These are phyloP conservation scores for Vireo griseus DNA, from an alignment of 2,797 vertebrate species.

Conservation along the genomic window DNA sequence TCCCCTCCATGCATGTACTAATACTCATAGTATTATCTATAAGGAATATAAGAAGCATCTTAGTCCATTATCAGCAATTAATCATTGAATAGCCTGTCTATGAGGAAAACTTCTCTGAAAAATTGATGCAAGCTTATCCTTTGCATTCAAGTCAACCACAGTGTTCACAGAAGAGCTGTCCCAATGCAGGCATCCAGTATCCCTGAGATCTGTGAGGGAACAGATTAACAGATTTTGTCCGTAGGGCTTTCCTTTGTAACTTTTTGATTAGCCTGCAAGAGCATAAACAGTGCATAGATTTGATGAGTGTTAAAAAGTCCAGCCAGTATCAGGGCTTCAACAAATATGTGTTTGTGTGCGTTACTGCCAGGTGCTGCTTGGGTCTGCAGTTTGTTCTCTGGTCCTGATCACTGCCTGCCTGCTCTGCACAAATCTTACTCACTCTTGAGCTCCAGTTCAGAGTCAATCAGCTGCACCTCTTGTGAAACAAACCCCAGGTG, in stretches of 20 bases:
- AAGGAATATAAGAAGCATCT: background rate
- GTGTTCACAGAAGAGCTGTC: background rate
- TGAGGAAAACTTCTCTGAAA: background rate
- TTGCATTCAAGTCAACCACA: background rate
- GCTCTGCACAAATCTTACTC: background rate
- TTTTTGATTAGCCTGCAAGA: background rate
- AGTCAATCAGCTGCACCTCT: background rate
- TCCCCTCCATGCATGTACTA: background rate
- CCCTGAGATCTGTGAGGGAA: background rate
- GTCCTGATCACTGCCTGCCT: background rate
- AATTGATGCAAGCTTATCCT: background rate
- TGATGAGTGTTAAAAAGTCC: background rate
- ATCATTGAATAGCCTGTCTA: background rate
- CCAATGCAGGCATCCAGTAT: background rate
- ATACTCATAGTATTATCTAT: background rate
- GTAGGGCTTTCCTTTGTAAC: background rate
- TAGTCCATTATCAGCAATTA: background rate
- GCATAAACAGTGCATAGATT: background rate
- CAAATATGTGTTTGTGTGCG: too few relatives aligned
- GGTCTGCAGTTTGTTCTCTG: background rate
- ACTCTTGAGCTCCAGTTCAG: background rate
- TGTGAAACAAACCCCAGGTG: background rate
- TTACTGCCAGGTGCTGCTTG: background rate
- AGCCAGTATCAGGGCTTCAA: background rate
- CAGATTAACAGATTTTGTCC: background rate